Percentiles rank a stretch among this genome's conserved stretches.
Conservation (phyloP, 2,797 vertebrate genomes). For the Yasuhikotakia modesta region DNA sequence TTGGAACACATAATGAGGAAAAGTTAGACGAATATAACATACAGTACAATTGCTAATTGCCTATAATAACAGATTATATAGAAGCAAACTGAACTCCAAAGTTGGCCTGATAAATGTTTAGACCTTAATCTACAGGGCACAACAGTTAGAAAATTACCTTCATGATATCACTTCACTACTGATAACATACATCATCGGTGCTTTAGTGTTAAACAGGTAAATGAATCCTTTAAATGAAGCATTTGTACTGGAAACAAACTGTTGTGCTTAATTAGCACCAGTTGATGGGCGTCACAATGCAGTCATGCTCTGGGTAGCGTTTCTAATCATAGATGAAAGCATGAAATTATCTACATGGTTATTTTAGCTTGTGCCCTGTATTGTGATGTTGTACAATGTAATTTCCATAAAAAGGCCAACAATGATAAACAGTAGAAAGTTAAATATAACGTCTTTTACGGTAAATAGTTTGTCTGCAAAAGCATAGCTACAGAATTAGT, state of each 20-base stretch:
- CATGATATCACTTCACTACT: conserved; percentile 10
- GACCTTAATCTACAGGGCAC: conserved; percentile 11
- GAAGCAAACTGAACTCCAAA: conserved; percentile 9
- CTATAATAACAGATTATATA: conserved; percentile 7
- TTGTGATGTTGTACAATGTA: too few relatives aligned
- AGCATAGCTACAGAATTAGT: neutral
- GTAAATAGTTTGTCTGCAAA: neutral
- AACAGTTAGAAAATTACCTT: conserved; percentile 18
- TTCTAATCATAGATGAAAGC: neutral
- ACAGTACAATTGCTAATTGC: neutral
- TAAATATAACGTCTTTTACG: neutral
- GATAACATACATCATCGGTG: conserved; percentile 14
- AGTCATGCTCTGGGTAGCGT: neutral
- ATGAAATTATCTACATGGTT: neutral
- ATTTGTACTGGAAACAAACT: conserved; percentile 13
- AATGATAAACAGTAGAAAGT: neutral
- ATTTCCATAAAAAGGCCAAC: too few relatives aligned
- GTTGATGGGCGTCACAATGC: neutral
- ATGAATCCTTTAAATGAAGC: conserved; percentile 10
- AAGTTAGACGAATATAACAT: neutral
- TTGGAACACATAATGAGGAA: conserved; percentile 9
- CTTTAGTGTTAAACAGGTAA: neutral
- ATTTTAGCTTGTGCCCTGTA: neutral
- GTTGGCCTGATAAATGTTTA: conserved; percentile 18
- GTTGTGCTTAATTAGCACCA: conserved; percentile 12